Percentiles rank a stretch among this genome's conserved stretches.
These are phyloP conservation scores for Xiphophorus couchianus DNA, from an alignment of 2,113 vertebrate species.

Conservation along the genomic window DNA sequence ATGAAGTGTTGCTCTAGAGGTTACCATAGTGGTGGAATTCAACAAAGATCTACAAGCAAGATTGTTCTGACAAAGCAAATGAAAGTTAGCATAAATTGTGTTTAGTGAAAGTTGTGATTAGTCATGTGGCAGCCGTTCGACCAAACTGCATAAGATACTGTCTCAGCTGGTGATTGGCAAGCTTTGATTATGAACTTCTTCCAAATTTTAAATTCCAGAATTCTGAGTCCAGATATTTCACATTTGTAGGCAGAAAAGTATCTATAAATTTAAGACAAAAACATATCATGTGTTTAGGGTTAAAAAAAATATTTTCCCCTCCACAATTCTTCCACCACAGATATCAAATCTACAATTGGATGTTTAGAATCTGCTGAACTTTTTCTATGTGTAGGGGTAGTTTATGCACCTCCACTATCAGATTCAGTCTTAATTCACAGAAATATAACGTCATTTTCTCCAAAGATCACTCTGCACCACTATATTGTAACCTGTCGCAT, in stretches of 20 bases:
- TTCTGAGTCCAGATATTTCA: background rate
- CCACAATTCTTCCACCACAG: too few relatives aligned
- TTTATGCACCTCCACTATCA: too few relatives aligned
- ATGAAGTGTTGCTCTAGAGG: background rate
- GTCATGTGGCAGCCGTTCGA: too few relatives aligned
- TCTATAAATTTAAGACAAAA: background rate
- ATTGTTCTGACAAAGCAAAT: background rate
- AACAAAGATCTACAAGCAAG: too few relatives aligned
- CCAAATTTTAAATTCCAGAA: too few relatives aligned
- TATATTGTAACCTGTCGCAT: background rate
- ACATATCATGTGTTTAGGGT: background rate
- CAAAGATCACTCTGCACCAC: background rate
- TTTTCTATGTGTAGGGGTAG: too few relatives aligned
- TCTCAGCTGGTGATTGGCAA: too few relatives aligned
- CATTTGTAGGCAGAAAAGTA: background rate
- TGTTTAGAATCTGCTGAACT: too few relatives aligned
- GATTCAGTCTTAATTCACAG: too few relatives aligned
- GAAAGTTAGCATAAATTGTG: background rate
- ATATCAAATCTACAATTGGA: too few relatives aligned
- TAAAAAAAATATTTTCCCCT: background rate
- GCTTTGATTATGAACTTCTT: too few relatives aligned
- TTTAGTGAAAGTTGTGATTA: background rate
- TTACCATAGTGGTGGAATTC: background rate
- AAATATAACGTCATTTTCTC: background rate
- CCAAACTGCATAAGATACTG: too few relatives aligned